Base-by-base conservation (phyloP, 2,113 vertebrate genomes). In the Odobenus rosmarus region DNA sequence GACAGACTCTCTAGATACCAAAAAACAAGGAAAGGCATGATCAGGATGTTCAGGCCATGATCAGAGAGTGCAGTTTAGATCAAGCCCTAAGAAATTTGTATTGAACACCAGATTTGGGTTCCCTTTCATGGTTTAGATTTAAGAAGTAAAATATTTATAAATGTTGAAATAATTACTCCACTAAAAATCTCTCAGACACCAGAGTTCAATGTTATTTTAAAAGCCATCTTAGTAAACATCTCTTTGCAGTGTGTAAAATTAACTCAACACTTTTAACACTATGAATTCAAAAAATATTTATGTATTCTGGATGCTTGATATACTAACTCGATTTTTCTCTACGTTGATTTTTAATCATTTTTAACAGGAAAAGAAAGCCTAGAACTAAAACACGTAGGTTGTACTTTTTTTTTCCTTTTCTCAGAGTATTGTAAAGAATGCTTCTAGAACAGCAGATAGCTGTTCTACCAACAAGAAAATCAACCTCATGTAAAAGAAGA, bases 61-160 rank as follows among this genome's bases (percentile, higher is more conserved):
- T 49, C 77, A 83, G 53, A 82, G 33, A 67, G 24, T 16, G 80
- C 36, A 74, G 57, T 86, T 86, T 86, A 72, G 16, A 26, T 46
- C 31, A 72, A 96, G 79, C 7, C 11, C 19, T 77, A 69, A 57
- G 64, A 96, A 93, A 85, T 82, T 79, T 79, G 61, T 83, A 36
- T 26, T 79, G 8, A 86, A 72, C 21, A 72, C n/a, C 5, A 57
- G 72, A 74, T 80, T 89, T 42, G 7, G 3, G 31, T 96, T 86
- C 21, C 7, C 6, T 93, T 64, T 67, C 46, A 67, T 67, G 59
- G 24, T 53, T 95, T 76, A 86, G 24, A 55, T 83, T 93, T 69
- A 92, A 92, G n/a, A 96, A 89, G 28, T 87, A 61, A 89, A 74
- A 83, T 49, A 83, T 76, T 82, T 88, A 6, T 82, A 57, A 93